Conservation (phyloP, 2,888 invertebrate species). For the Cordilura impudica region DNA sequence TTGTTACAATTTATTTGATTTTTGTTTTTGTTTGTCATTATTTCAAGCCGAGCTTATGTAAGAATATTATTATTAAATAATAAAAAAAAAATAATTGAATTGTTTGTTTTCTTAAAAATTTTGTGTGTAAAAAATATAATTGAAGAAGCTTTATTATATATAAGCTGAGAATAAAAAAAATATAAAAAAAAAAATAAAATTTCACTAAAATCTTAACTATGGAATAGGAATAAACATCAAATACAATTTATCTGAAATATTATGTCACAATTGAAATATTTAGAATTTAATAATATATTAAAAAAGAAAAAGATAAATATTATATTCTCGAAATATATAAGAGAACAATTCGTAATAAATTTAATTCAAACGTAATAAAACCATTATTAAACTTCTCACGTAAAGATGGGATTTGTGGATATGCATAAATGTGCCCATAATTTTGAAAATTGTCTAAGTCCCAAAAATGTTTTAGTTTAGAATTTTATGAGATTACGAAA, state of each 20-base stretch:
- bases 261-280: neutral
- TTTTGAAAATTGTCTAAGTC: too few species aligned
- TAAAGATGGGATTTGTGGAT: too few species aligned
- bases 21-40: constrained; percentile 28
- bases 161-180: constrained; percentile 54
- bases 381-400: too few species aligned
- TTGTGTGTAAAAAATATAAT: constrained; percentile 56
- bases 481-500: too few species aligned
- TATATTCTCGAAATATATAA: too few species aligned
- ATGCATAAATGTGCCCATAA: too few species aligned
- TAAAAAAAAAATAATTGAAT: constrained; percentile 31
- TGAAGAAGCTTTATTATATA: constrained; percentile 61
- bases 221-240: neutral
- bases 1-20: constrained; percentile 23
- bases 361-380: too few species aligned
- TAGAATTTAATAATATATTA: neutral
- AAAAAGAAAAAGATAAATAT: too few species aligned
- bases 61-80: constrained; percentile 36
- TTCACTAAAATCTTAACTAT: neutral
- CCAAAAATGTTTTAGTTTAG: too few species aligned
- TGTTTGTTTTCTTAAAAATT: constrained; percentile 55
- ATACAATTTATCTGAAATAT: neutral
- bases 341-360: too few species aligned
- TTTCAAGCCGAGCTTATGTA: constrained; percentile 65
- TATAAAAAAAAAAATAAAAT: constrained; percentile 1